Conservation (phyloP, 2,797 vertebrate genomes). For the Loriculus beryllinus region DNA sequence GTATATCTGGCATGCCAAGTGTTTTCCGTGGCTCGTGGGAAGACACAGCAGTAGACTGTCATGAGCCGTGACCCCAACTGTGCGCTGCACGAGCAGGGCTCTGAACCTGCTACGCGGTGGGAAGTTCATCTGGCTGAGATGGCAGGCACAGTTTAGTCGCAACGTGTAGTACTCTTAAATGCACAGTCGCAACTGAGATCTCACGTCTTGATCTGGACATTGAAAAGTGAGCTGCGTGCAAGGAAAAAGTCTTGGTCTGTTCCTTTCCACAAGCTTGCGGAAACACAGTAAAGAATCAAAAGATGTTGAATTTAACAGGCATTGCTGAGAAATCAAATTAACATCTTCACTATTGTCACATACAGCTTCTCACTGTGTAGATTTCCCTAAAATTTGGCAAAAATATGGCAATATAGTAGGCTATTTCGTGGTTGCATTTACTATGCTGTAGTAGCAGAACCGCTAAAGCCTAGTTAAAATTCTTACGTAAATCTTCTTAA, state of each 20-base stretch:
- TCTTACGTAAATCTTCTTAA: neutral
- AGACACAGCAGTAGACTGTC: neutral
- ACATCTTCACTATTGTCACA: neutral
- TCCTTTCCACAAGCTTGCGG: neutral
- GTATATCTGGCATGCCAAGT: neutral
- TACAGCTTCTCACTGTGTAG: neutral
- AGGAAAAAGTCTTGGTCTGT: neutral
- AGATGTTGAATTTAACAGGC: neutral
- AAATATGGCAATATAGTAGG: neutral
- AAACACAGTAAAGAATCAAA: accelerated
- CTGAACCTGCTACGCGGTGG: accelerated
- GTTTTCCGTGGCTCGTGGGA: accelerated
- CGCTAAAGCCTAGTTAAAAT: neutral
- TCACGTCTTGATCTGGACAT: neutral
- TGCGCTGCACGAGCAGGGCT: accelerated
- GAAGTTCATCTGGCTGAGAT: neutral
- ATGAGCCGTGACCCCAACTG: neutral
- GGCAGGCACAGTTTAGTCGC: neutral
- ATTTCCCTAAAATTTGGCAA: neutral
- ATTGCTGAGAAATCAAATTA: neutral
- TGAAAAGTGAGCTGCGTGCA: neutral
- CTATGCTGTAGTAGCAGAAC: neutral
- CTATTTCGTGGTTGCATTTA: neutral
- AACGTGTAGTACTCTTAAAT: neutral
- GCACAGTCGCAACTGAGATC: neutral